Evolutionary conservation across 2,797 vertebrate genomes (phyloP), one percentile per base, ranked within the genome.

Genomic region (Falco columbarius): DNA sequence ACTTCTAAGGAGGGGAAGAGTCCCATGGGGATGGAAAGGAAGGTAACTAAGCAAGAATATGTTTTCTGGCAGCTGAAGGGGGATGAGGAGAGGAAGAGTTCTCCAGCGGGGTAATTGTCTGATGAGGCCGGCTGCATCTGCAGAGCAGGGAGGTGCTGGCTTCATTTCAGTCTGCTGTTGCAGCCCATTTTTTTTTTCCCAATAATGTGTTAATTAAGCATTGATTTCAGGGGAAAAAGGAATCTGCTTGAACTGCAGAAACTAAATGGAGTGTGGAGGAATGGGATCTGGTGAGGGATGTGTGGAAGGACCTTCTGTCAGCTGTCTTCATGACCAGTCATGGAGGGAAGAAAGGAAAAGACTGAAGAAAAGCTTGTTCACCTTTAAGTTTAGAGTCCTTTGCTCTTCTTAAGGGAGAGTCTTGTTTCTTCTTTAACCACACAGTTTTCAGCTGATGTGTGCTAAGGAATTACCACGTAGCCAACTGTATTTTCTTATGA

Each of bases 191-290:
- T 95, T 95, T 96, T 32, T 68, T 63, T 47, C 58, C 83, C 97
- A 97, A 96, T 98, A 98, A 98, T 91, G 98, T 98, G 97, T 98
- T 98, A 98, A 98, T 98, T 98, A 98, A 98, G 98, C 98, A 98
- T 98, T 93, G 98, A 98, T 98, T 98, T 98, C 97, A 90, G 66
- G 80, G 92, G 91, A 84, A 96, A 97, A 98, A 96, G 81, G 97
- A 98, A 98, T 98, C 81, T 96, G 92, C 95, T 93, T 97, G 94
- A 96, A 94, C 93, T 98, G 97, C 97, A 89, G 94, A 97, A 97
- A 93, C 90, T 96, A 97, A 98, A 97, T 97, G 97, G 97, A 97
- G 92, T 95, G 96, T 97, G 93, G 95, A 97, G 56, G 87, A 98
- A 94, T 18, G 81, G 95, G 89, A 97, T 93, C 79, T 63, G 67